A percentile compares a stretch with the other conserved stretches of the same genome.
Evolutionary conservation across 2,797 vertebrate genomes (phyloP).

Genomic region (Aldrovandia affinis): DNA sequence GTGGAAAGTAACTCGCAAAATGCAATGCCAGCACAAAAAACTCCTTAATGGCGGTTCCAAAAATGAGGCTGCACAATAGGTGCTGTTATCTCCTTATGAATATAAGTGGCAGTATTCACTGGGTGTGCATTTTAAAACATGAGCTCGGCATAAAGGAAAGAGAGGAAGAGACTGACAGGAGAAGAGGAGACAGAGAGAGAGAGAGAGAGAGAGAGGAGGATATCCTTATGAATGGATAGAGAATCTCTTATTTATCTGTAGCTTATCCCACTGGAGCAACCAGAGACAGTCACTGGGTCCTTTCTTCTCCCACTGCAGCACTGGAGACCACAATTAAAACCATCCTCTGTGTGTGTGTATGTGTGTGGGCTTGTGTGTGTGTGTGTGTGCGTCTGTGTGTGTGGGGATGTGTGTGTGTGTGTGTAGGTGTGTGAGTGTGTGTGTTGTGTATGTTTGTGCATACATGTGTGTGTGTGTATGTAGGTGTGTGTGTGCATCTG

Average conservation of each 20-base stretch:
- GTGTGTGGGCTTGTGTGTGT: background rate
- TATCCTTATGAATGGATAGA: constrained; percentile 7
- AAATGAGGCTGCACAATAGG: background rate
- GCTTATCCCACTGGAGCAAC: background rate
- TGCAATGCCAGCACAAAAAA: background rate
- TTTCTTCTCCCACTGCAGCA: background rate
- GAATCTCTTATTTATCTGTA: background rate
- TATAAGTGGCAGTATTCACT: background rate
- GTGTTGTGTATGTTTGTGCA: too few relatives aligned
- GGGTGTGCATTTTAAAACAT: constrained; percentile 21
- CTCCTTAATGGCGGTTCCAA: background rate
- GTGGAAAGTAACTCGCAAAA: background rate
- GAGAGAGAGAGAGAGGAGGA: constrained; percentile 28
- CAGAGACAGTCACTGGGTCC: background rate
- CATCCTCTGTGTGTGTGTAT: background rate
- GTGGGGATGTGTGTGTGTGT: background rate
- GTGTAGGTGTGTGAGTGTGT: too few relatives aligned
- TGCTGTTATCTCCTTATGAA: constrained; percentile 1
- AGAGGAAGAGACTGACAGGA: background rate
- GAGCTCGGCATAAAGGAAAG: background rate
- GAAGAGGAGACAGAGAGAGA: constrained; percentile 24
- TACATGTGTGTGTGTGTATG: constrained; percentile 12
- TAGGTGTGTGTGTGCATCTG: background rate
- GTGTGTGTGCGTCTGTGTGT: background rate
- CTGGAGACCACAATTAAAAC: background rate